Evolutionary conservation across 2,888 invertebrate genomes (phyloP).

Genomic region (Zelleria hepariella): DNA sequence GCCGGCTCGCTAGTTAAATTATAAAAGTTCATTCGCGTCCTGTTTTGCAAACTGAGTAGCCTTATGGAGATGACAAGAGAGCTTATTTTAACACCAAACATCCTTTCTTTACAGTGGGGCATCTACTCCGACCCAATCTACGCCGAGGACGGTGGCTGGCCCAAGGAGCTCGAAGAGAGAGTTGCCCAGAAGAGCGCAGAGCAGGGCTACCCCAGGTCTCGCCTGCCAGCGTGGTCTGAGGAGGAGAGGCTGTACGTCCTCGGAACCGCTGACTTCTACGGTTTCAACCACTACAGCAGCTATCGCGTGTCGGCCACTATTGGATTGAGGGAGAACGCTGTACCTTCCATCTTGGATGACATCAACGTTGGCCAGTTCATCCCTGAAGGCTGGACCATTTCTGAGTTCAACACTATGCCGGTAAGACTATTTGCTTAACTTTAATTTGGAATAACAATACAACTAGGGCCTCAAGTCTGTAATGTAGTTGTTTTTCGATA

Average conservation of each 20-base stretch:
- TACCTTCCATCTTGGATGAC: constrained; percentile 4
- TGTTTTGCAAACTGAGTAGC: no score
- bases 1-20: no score
- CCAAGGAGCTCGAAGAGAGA: constrained; percentile 47
- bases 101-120: constrained; percentile 38
- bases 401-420: constrained; percentile 15
- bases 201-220: constrained; percentile 50
- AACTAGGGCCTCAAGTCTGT: no score
- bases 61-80: no score
- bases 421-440: not conserved
- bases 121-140: constrained; percentile 63
- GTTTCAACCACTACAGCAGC: constrained; percentile 79
- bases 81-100: not conserved
- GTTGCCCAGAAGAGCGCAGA: constrained; percentile 52
- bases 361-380: not conserved
- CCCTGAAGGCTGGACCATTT: constrained; percentile 31
- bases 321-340: not conserved
- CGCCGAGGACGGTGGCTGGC: constrained; percentile 63
- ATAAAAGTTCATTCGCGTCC: no score
- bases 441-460: not conserved
- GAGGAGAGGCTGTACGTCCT: constrained; percentile 39
- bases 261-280: constrained; percentile 48
- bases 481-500: no score
- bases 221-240: constrained; percentile 52
- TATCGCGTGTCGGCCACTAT: constrained; percentile 27